phyloP scores from a whole-genome alignment of 92 coral and sea anemone species.

The Meandrina meandrites region DNA sequence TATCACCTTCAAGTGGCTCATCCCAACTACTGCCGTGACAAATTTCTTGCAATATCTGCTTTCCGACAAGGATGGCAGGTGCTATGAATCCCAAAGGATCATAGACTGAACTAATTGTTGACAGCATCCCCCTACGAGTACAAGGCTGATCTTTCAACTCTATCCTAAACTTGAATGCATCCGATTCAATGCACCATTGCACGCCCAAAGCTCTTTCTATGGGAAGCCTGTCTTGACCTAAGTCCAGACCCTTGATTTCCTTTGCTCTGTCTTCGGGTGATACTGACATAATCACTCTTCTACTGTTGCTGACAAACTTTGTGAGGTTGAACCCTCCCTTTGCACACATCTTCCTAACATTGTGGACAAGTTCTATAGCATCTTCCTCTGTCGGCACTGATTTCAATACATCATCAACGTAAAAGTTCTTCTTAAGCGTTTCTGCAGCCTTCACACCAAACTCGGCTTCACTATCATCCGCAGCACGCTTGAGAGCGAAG shows the following conservation, averaged over 20 bases:
- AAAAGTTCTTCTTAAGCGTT: conserved; percentile 24
- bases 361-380: conserved; percentile 21
- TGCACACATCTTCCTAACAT: conserved; percentile 26
- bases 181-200: conserved; percentile 45
- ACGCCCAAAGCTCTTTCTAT: conserved; percentile 47
- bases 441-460: conserved; percentile 18
- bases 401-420: conserved; percentile 21
- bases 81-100: conserved; percentile 49
- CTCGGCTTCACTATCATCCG: conserved; percentile 30
- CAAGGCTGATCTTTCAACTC: conserved; percentile 41
- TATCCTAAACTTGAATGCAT: conserved; percentile 38
- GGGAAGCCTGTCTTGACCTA: conserved; percentile 18
- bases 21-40: conserved; percentile 48
- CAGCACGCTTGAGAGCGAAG: conserved; percentile 39
- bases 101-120: conserved; percentile 46
- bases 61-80: conserved; percentile 48
- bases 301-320: conserved; percentile 46
- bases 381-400: conserved; percentile 39
- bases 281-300: conserved; percentile 24
- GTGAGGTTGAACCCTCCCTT: conserved; percentile 47
- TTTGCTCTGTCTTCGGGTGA: conserved; percentile 35
- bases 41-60: conserved; percentile 36
- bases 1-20: conserved; percentile 41
- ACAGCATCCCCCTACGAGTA: conserved; percentile 46
- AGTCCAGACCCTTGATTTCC: conserved; percentile 25